phyloP scores from a whole-genome alignment of 2,113 vertebrate species.

The Microtus montanus region DNA sequence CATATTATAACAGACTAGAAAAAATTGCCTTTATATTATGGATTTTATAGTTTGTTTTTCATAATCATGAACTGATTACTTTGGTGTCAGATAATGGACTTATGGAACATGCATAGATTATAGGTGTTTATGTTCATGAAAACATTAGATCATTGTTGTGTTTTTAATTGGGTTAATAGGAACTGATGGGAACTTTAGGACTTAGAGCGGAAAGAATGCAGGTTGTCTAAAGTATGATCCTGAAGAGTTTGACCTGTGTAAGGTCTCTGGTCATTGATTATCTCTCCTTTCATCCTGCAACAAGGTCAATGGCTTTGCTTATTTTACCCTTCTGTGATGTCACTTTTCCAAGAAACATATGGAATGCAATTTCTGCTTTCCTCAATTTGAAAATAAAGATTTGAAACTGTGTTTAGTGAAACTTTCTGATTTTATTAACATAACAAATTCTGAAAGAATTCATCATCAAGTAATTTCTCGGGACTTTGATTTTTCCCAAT shows the following conservation, averaged over 20 bases:
- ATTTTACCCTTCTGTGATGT: not conserved
- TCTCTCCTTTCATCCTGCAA: not conserved
- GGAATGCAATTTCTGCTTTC: not conserved
- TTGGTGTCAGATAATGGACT: not conserved
- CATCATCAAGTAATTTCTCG: not conserved
- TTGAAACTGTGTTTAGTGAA: not conserved
- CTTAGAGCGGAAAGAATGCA: not conserved
- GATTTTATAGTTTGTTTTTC: not conserved
- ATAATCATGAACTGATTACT: not conserved
- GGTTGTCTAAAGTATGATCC: too few species aligned
- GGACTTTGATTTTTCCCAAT: constrained; percentile 23
- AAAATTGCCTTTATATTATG: not conserved
- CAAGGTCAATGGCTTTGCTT: not conserved
- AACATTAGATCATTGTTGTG: not conserved
- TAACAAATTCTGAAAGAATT: not conserved
- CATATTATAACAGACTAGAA: not conserved
- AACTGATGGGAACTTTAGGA: not conserved
- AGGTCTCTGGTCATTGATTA: too few species aligned
- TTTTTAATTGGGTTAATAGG: not conserved
- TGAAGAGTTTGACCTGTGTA: not conserved
- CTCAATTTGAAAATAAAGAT: not conserved
- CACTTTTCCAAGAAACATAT: not conserved
- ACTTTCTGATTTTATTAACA: not conserved
- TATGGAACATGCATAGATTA: not conserved
- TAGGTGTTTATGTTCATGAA: not conserved